These are phyloP conservation scores for Crossaster papposus DNA, from an alignment of 53 echinoderm and acorn worm genomes.

Conservation along the genomic window DNA sequence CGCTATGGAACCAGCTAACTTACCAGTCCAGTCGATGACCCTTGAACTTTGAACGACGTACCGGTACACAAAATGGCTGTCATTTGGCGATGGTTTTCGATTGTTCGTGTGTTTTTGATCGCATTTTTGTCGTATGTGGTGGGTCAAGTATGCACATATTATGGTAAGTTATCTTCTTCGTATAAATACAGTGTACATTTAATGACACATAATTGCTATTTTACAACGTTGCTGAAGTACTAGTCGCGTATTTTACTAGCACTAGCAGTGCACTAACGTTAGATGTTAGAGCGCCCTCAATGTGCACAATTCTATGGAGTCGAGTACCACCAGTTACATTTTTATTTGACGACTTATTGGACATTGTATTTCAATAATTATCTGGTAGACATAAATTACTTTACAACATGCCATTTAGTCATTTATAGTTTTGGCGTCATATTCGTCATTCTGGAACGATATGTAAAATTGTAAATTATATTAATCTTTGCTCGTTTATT, in stretches of 20 bases:
- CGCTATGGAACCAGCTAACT: background rate
- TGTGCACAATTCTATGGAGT: too few species aligned
- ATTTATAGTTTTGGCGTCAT: too few species aligned
- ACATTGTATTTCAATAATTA: too few species aligned
- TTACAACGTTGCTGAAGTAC: too few species aligned
- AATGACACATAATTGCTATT: background rate
- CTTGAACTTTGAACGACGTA: constrained; percentile 16
- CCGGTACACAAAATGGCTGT: constrained; percentile 61
- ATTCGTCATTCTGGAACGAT: background rate
- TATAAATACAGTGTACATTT: background rate
- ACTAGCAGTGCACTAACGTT: too few species aligned
- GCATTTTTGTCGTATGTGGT: constrained; percentile 44
- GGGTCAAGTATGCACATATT: constrained; percentile 56
- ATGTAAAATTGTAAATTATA: too few species aligned
- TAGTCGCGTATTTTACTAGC: too few species aligned
- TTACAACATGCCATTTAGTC: too few species aligned
- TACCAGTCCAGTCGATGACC: constrained; percentile 41
- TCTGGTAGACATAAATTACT: too few species aligned
- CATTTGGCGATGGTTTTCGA: constrained; percentile 32
- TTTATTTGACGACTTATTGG: too few species aligned
- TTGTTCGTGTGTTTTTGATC: constrained; percentile 39
- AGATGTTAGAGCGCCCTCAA: too few species aligned
- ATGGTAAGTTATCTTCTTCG: constrained; percentile 15
- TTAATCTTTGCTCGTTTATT: background rate
- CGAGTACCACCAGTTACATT: too few species aligned